phyloP scores from a whole-genome alignment of 1,140 invertebrate genomes.

The Octopus sinensis region DNA sequence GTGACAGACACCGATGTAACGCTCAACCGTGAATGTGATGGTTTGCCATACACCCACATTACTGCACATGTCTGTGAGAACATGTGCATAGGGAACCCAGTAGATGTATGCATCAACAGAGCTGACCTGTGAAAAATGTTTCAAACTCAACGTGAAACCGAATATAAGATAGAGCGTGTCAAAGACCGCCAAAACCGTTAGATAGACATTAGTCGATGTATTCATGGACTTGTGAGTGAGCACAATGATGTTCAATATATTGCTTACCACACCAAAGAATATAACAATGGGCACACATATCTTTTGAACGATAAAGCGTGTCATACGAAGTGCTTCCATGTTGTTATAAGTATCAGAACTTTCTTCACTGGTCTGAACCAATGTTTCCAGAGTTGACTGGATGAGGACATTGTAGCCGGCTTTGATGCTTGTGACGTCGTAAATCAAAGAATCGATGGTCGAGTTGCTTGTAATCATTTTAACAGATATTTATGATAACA shows the following conservation, averaged over 20 bases:
- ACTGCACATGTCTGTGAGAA: conserved; percentile 60
- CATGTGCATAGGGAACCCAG: conserved; percentile 57
- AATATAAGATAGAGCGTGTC: conserved; percentile 71
- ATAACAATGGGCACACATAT: conserved; percentile 41
- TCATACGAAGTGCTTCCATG: conserved; percentile 9
- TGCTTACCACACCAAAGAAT: conserved; percentile 38
- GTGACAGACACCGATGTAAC: conserved; percentile 73
- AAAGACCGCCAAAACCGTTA: conserved; percentile 71
- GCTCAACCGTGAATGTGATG: conserved; percentile 73
- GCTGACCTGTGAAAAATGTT: conserved; percentile 59
- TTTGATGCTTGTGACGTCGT: too few species aligned
- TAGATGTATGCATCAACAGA: neutral
- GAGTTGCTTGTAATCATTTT: too few species aligned
- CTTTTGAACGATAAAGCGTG: conserved; percentile 30
- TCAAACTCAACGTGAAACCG: conserved; percentile 61
- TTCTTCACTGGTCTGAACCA: neutral
- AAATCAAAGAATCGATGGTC: too few species aligned
- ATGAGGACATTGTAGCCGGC: too few species aligned
- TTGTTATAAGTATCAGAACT: neutral
- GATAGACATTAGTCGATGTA: conserved; percentile 71
- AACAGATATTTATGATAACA: too few species aligned
- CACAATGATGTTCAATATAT: conserved; percentile 57
- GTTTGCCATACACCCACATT: conserved; percentile 71
- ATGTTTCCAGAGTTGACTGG: too few species aligned
- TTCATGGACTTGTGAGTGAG: conserved; percentile 72